A percentile compares a stretch with the other conserved stretches of the same genome.
These are phyloP conservation scores for Fissipunctia ypsillon DNA, from an alignment of 2,888 invertebrate genomes.

Conservation along the genomic window DNA sequence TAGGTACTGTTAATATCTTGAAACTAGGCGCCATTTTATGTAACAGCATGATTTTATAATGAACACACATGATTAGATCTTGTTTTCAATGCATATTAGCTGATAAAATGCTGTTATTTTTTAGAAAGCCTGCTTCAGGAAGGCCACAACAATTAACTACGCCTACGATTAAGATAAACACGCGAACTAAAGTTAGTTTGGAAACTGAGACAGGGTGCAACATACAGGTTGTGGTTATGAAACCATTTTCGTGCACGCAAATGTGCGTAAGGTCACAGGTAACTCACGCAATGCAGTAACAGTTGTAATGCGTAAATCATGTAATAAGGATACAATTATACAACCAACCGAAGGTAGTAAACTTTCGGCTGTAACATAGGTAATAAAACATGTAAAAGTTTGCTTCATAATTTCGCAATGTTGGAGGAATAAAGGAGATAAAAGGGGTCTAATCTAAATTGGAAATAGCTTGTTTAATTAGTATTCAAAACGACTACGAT, in stretches of 20 bases:
- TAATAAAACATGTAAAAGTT: conserved; percentile 18
- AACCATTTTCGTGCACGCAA: conserved; percentile 75
- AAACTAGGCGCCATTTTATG: neutral
- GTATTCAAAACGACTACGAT: conserved; percentile 79
- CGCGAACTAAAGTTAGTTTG: conserved; percentile 71
- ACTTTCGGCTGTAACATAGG: neutral
- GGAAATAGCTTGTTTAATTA: conserved; percentile 68
- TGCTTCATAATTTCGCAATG: conserved; percentile 13
- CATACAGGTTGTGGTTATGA: conserved; percentile 72
- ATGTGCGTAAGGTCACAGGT: conserved; percentile 74
- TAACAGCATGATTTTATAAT: conserved; percentile 14
- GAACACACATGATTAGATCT: conserved; percentile 35
- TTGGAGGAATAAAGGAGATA: conserved; percentile 23
- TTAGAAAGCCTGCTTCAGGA: conserved; percentile 77
- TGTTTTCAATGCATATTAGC: conserved; percentile 45
- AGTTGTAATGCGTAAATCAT: conserved; percentile 43
- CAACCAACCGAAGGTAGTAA: conserved; percentile 10
- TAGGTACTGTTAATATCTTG: neutral
- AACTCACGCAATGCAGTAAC: conserved; percentile 64
- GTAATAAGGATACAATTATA: conserved; percentile 36
- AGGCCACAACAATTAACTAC: conserved; percentile 75
- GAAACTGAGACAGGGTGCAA: conserved; percentile 71
- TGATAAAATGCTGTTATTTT: conserved; percentile 57
- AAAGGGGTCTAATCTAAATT: conserved; percentile 39
- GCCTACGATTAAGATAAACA: conserved; percentile 73